Conservation (phyloP, 2,113 vertebrate genomes). For the Natator depressus region DNA sequence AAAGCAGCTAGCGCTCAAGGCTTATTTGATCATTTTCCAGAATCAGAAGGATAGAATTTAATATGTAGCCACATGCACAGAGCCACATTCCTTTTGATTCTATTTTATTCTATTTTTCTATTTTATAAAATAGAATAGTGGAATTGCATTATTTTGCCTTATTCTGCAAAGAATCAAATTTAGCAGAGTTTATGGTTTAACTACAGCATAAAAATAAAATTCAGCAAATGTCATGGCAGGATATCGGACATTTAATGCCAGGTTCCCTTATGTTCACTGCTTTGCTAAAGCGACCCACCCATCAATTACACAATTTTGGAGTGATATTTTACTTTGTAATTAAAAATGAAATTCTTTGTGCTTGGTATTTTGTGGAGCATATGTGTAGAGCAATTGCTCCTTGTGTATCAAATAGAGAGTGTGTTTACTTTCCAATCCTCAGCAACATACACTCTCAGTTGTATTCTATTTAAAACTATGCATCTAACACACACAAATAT, state of each 20-base stretch:
- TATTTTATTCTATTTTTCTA: background rate
- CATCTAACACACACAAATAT: background rate
- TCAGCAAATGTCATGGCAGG: conserved; percentile 76
- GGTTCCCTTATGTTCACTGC: conserved; percentile 74
- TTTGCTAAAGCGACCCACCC: conserved; percentile 56
- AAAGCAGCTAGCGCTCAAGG: conserved; percentile 33
- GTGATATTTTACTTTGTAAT: conserved; percentile 65
- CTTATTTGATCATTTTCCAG: conserved; percentile 41
- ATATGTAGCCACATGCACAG: conserved; percentile 25
- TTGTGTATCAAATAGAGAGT: background rate
- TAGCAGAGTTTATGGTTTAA: conserved; percentile 64
- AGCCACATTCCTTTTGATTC: conserved; percentile 46
- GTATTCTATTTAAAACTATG: background rate
- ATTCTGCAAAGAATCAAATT: conserved; percentile 63
- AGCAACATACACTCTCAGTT: background rate
- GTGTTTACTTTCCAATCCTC: conserved; percentile 12
- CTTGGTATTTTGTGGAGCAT: conserved; percentile 31
- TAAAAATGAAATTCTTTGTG: conserved; percentile 56
- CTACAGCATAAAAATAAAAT: conserved; percentile 75
- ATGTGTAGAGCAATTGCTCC: conserved; percentile 26
- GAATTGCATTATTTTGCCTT: conserved; percentile 39
- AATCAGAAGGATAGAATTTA: conserved; percentile 23
- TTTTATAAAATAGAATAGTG: background rate
- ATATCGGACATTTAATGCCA: conserved; percentile 78
- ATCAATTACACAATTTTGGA: conserved; percentile 65